Conservation (phyloP, 2,113 vertebrate genomes). For the Argyrosomus japonicus region DNA sequence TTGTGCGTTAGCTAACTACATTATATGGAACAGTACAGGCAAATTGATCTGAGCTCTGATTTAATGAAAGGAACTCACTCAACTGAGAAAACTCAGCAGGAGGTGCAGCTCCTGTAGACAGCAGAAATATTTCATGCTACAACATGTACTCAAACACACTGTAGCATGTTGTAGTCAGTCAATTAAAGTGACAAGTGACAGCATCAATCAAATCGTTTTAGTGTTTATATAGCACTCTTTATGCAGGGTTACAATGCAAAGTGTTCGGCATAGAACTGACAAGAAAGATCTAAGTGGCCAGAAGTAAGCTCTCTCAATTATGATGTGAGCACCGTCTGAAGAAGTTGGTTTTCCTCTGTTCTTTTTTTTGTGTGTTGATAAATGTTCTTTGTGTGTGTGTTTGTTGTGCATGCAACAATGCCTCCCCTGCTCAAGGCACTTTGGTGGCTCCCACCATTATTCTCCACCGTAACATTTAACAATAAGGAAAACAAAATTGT, state of each 20-base stretch:
- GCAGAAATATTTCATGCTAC: slow-evolving; percentile 5
- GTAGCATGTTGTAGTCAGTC: neutral
- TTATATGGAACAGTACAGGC: neutral
- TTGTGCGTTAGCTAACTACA: neutral
- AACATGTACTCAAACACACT: neutral
- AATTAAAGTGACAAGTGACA: slow-evolving; percentile 1
- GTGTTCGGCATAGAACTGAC: neutral
- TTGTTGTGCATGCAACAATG: neutral
- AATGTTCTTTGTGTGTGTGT: slow-evolving; percentile 19
- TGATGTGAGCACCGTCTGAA: neutral
- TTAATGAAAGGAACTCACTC: slow-evolving; percentile 23
- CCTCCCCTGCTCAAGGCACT: neutral
- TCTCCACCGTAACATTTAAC: neutral
- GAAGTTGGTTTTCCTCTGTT: neutral
- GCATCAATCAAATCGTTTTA: neutral
- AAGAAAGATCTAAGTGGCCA: neutral
- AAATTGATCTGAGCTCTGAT: neutral
- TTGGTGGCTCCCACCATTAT: neutral
- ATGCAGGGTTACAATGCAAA: neutral
- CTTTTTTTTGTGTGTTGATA: neutral
- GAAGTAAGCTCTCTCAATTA: neutral
- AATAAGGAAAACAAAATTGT: neutral
- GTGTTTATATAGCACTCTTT: neutral
- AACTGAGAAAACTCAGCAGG: slow-evolving; percentile 16
- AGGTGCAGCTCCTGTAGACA: neutral